Evolutionary conservation across 2,888 invertebrate species (phyloP), one percentile per base, ranked within the genome.

Genomic region (Drosophila mimetica): DNA sequence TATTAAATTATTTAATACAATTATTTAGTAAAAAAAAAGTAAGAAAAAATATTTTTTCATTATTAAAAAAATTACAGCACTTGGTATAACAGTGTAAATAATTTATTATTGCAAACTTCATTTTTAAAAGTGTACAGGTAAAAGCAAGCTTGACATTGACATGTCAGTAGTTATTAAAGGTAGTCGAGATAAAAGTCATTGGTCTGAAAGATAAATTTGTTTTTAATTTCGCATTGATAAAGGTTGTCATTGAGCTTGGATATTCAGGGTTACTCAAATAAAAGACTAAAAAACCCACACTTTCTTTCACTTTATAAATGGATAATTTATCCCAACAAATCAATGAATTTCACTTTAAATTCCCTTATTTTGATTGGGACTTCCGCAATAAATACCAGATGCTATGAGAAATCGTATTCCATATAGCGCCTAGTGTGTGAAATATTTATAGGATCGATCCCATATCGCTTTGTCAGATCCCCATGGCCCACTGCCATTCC

Each of bases 391-490:
- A 42, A 22, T 14, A 13, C 13, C 25, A 20, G 11, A 22, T 7
- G 16, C 7, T 47, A 34, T 48, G 22, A 13, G 13, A 13, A 46
- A 46, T 53, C 13, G 53, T 6, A 1, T 25, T 34, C 13, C 13
- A 32, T 47, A 34, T 22, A 54, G 32, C 14, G 9, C 14, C 13
- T 7, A 9, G 34, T n/a, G 34, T 8, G 14, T 34, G 48, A 55
- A 41, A 32, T 25, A 22, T 28, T 58, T 20, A 28, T 28, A 13
- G 30, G 30, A 41, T n/a, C 30, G 13, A 32, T 50, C 22, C 16
- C 11, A 30, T 30, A 57, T 57, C 9, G 36, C 13, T 30, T 7
- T 36, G 36, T 42, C 61, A 16, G 63, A 42, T 36, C 20, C 20
- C 18, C 41, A 4, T 16, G 20, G 8, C 8, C 30, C 37, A 60